Evolutionary conservation across 2,797 vertebrate species (phyloP), one percentile per base, ranked within the genome.

Genomic region (Danio aesculapii): DNA sequence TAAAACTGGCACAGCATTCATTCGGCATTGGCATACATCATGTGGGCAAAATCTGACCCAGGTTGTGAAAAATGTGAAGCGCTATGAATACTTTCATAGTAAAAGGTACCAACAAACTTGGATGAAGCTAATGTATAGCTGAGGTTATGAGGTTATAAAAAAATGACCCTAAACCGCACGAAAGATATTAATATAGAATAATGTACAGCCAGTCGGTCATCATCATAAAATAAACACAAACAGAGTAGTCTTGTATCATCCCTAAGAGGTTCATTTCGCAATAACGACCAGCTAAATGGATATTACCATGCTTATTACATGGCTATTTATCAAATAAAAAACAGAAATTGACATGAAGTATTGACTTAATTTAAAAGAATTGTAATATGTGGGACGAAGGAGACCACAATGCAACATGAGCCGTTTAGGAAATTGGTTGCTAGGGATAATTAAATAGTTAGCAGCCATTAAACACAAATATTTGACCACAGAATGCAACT

Each of bases 291-390:
- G 1, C 6, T 46, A 19, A 49, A 61, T n/a, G 19, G 17, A 21
- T 19, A 39, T 7, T 21, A 49, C 44, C 8, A 13, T 47, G 19
- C 14, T 41, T 39, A 49, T 49, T 16, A 11, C 57, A 43, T 53
- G 16, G 14, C 5, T n/a, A 39, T 16, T 10, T 41, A 49, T 75
- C 59, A 62, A 41, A 63, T 75, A 50, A 52, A 41, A 13, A 21
- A 75, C 17, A 73, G 12, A 46, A 13, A 57, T 13, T 19, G 39
- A 46, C 53, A 58, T 73, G 19, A 74, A 74, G 59, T 30, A 61
- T 49, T 21, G 13, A 74, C 30, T 59, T 61, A 61, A 74, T 74
- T 74, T 11, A 8, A 58, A 59, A 49, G 21, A 49, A 59, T 16
- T 61, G 17, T 59, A 59, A 61, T 11, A 49, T 74, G 57, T 49